Evolutionary conservation across 2,113 vertebrate genomes (phyloP).

Genomic region (Panthera tigris): DNA sequence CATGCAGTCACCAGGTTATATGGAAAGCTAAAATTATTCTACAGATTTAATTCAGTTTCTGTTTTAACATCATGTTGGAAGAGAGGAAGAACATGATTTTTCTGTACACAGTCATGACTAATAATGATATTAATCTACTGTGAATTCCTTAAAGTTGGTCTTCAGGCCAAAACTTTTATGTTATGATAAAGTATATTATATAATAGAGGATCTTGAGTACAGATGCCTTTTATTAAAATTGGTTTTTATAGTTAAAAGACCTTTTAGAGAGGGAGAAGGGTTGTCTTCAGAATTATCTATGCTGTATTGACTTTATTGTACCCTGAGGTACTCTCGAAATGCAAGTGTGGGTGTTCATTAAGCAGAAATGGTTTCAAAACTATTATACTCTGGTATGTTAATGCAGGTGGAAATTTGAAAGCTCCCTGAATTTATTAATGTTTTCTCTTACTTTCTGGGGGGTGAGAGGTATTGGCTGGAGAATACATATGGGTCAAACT

Average conservation of each 20-base stretch:
- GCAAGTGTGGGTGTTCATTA: slow-evolving; percentile 78
- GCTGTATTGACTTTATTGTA: slow-evolving; percentile 76
- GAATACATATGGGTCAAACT: slow-evolving; percentile 24
- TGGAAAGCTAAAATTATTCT: slow-evolving; percentile 9
- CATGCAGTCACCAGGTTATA: not conserved
- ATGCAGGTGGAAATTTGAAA: slow-evolving; percentile 69
- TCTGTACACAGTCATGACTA: slow-evolving; percentile 40
- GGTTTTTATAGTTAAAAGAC: slow-evolving; percentile 76
- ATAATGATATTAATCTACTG: slow-evolving; percentile 64
- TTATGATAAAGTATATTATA: slow-evolving; percentile 55
- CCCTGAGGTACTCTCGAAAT: slow-evolving; percentile 76
- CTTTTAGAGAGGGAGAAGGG: slow-evolving; percentile 66
- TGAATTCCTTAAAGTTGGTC: slow-evolving; percentile 65
- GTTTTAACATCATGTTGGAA: slow-evolving; percentile 39
- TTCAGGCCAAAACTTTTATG: slow-evolving; percentile 60
- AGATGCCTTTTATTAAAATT: slow-evolving; percentile 76
- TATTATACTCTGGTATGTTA: slow-evolving; percentile 64
- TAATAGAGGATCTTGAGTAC: slow-evolving; percentile 62
- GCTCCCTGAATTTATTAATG: slow-evolving; percentile 51
- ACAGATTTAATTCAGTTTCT: slow-evolving; percentile 34
- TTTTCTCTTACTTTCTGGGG: slow-evolving; percentile 27
- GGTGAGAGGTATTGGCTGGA: not conserved
- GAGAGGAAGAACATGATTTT: not conserved
- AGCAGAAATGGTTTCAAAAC: slow-evolving; percentile 71
- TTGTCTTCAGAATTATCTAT: slow-evolving; percentile 74